Evolutionary conservation across 2,888 invertebrate genomes (phyloP), one percentile per base, ranked within the genome.

Genomic region (Sthenelais limicola): DNA sequence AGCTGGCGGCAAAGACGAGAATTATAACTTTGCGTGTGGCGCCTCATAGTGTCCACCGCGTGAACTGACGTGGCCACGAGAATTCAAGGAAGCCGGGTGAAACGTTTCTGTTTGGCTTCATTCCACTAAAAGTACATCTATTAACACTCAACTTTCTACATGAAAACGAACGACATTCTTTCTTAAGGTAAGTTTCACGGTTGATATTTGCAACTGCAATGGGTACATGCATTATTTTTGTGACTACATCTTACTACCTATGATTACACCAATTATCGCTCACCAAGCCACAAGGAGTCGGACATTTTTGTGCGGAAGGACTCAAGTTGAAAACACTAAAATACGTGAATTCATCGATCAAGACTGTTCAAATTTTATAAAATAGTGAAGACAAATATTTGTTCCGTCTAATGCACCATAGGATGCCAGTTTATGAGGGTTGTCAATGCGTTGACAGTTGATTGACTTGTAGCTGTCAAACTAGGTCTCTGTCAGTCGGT

Each of bases 51-150:
- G 62, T 35, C 38, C 26, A 18, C 62, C 3, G 62, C 12, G 12
- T n/a, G 43, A 28, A 62, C 38, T 62, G 62, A 62, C 62, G 62
- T 62, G 62, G 62, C 62, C 62, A 62, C 62, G 62, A 62, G 62
- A 21, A 21, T 38, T 62, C 26, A 21, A 21, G 62, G 62, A 62
- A 62, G 62, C 62, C 62, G 62, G 62, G 62, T 62, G 62, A 62
- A 62, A 12, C 15, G 38, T 38, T 62, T 62, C 43, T 62, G n/a
- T 62, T 62, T 28, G 35, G 62, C 62, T 15, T 38, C 62, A 12
- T 43, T 38, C 38, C 35, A 43, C 43, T 62, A 62, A 62, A 62
- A 62, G 62, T 62, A 62, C 62, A 38, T 26, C 24, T n/a, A 24
- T 62, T 38, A 35, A 62, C 26, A 35, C 28, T 35, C 43, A 5